Evolutionary conservation across 2,113 vertebrate species (phyloP), one percentile per base, ranked within the genome.

Genomic region (Pachyramphus minor): DNA sequence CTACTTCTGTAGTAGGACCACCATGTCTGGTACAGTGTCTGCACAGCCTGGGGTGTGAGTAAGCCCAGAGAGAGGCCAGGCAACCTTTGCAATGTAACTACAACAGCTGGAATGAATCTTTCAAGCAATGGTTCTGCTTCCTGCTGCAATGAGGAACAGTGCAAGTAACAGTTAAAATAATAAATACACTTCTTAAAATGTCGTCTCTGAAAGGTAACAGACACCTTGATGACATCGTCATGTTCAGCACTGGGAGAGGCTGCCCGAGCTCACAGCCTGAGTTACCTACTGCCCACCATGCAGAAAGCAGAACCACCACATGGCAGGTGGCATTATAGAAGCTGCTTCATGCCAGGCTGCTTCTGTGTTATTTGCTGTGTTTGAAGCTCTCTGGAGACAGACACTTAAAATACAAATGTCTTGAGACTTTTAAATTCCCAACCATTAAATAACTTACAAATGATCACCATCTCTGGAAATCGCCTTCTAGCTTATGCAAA

Each of bases 311-410:
- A 72, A 74, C 35, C 25, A 73, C 37, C 44, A 17, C 27, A n/a
- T 5, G 4, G 56, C 60, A 60, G 0, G 1, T 6, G 56, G 50
- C 10, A 5, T 53, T 92, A 41, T 67, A 47, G 94, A 92, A 96
- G 87, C 55, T 73, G 80, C 91, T 96, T 93, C 73, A 91, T 92
- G 86, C 72, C 52, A 33, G 91, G 93, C 87, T 91, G 73, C 37
- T 91, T 79, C 90, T 75, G 66, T 73, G 87, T 87, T 95, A 87
- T 94, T 93, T 94, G 81, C 92, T 60, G 78, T 39, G 25, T 82
- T 92, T 95, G 92, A 96, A 92, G 79, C 93, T 92, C 96, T 94
- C 96, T 91, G 83, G 90, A 94, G 97, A 95, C 77, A 94, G 97
- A 95, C 77, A 95, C 75, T 93, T 89, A 92, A 96, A 97, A 97